A percentile compares a stretch with the other conserved stretches of the same genome.
These are phyloP conservation scores for Nymphicus hollandicus DNA, from an alignment of 2,113 vertebrate genomes.

Conservation along the genomic window DNA sequence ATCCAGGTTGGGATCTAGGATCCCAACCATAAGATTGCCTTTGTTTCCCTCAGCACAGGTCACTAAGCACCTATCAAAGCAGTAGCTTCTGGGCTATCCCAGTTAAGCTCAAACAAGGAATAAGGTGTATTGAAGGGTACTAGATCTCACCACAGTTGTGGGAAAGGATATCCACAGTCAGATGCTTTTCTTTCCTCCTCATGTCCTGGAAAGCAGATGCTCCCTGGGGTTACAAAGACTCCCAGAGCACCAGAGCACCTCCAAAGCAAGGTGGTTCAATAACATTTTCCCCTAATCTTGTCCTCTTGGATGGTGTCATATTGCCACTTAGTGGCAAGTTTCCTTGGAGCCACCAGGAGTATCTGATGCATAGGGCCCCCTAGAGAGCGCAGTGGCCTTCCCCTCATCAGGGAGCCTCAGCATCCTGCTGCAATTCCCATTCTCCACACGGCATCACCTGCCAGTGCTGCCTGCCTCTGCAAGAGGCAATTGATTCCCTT, in stretches of 20 bases:
- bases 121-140: not conserved
- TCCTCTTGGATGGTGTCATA: not conserved
- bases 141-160: not conserved
- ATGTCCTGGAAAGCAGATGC: not conserved
- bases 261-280: not conserved
- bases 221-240: not conserved
- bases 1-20: too few relatives aligned
- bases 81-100: not conserved
- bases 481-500: constrained; percentile 63
- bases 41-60: not conserved
- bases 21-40: not conserved
- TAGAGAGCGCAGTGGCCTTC: not conserved
- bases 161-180: not conserved
- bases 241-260: not conserved
- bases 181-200: not conserved
- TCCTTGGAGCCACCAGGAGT: not conserved
- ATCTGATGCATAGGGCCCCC: not conserved
- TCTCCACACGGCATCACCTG: not conserved
- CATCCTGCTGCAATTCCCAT: not conserved
- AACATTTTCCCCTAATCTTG: not conserved
- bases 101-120: not conserved
- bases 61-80: not conserved
- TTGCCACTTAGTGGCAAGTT: not conserved
- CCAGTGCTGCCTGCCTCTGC: constrained; percentile 15
- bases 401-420: not conserved